Conservation (phyloP, 2,113 vertebrate species). For the Erythrocercus mccallii region DNA sequence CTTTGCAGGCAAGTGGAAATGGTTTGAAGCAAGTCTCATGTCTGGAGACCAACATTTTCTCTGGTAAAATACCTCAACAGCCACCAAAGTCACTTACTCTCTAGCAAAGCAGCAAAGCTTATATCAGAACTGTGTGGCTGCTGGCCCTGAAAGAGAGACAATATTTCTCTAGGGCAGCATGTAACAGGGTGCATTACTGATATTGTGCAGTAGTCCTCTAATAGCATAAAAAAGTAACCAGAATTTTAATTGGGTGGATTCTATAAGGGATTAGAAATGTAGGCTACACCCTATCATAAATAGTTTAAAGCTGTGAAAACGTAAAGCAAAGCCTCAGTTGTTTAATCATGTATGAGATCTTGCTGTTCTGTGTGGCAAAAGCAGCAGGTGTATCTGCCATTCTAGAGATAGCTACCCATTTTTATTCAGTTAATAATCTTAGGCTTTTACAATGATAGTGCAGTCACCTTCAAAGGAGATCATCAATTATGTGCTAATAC, state of each 20-base stretch:
- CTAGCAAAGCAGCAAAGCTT: conserved; percentile 36
- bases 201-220: conserved; percentile 35
- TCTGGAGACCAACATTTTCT: not conserved
- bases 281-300: conserved; percentile 51
- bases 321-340: conserved; percentile 41
- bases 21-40: not conserved
- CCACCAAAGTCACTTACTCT: conserved; percentile 46
- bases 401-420: conserved; percentile 32
- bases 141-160: not conserved
- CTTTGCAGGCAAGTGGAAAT: not conserved
- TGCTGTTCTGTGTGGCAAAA: not conserved
- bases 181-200: not conserved
- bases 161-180: conserved; percentile 29
- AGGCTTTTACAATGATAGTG: conserved; percentile 29
- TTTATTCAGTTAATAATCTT: conserved; percentile 58
- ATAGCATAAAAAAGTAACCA: conserved; percentile 38
- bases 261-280: conserved; percentile 55
- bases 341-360: conserved; percentile 64
- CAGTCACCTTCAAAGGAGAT: conserved; percentile 60
- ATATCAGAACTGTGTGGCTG: not conserved
- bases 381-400: conserved; percentile 24
- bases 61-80: not conserved
- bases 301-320: conserved; percentile 63
- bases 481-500: conserved; percentile 16
- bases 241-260: conserved; percentile 58